A percentile compares a stretch with the other conserved stretches of the same genome.
phyloP scores from a whole-genome alignment of 1,140 invertebrate species.

The Neoseiulus cucumeris region DNA sequence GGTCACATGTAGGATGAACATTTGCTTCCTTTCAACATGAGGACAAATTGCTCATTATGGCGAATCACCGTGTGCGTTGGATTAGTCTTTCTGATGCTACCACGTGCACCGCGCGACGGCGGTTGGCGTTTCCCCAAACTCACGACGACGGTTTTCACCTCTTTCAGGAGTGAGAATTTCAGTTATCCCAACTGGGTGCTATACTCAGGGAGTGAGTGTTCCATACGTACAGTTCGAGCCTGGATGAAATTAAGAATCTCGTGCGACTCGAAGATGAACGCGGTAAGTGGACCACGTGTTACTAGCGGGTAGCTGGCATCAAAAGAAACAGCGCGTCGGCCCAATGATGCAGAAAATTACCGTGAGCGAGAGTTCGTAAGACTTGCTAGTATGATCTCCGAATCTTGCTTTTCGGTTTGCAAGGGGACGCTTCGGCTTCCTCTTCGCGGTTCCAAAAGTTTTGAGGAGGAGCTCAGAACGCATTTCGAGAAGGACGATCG shows the following conservation, averaged over 20 bases:
- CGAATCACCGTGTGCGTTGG: neutral
- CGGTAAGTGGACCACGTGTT: neutral
- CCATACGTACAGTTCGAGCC: neutral
- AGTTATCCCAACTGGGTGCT: neutral
- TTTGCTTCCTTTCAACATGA: neutral
- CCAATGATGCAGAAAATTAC: neutral
- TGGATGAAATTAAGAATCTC: neutral
- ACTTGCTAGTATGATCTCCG: neutral
- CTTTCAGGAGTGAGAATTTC: neutral
- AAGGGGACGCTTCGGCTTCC: too few relatives aligned
- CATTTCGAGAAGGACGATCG: neutral
- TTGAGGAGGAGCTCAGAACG: neutral
- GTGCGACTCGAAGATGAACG: neutral
- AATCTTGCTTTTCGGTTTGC: neutral
- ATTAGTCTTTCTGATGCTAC: slow-evolving; percentile 8
- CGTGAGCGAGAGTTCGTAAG: neutral
- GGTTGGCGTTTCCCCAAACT: neutral
- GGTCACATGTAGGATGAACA: neutral
- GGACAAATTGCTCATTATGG: neutral
- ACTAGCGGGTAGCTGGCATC: too few relatives aligned
- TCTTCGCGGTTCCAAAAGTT: too few relatives aligned
- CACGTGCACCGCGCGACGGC: neutral
- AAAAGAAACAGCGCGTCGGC: too few relatives aligned
- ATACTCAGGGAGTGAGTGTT: neutral
- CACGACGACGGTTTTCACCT: neutral